A percentile compares a stretch with the other conserved stretches of the same genome.
Conservation (phyloP, 2,888 invertebrate genomes). For the Philonicus albiceps region DNA sequence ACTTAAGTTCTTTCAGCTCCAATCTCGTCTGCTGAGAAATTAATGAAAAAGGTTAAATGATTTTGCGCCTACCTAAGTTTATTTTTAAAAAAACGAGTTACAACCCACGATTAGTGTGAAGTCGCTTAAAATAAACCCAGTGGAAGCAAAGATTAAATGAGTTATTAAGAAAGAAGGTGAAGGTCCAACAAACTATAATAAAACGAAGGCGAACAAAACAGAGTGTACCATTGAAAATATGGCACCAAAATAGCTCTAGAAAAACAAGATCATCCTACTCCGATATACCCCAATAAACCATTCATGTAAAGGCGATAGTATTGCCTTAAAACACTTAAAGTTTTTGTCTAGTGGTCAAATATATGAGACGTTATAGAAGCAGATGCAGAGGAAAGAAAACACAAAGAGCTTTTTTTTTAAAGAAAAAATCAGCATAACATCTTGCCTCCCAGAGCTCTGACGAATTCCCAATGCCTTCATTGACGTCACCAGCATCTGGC, state of each 20-base stretch:
- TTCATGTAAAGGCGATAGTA: neutral
- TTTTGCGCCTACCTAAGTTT: neutral
- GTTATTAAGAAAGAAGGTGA: neutral
- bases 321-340: neutral
- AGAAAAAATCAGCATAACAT: neutral
- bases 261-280: neutral
- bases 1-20: neutral
- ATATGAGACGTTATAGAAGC: neutral
- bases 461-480: neutral
- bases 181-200: neutral
- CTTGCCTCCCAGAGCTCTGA: neutral
- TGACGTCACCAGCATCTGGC: neutral
- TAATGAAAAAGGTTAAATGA: neutral
- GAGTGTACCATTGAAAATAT: neutral
- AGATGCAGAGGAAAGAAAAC: neutral
- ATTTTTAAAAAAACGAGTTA: neutral
- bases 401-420: neutral
- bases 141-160: neutral
- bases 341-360: neutral
- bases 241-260: neutral
- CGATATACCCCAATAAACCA: neutral
- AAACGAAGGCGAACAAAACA: neutral
- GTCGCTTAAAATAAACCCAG: neutral
- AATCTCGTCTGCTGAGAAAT: neutral
- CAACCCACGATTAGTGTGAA: neutral